Base-by-base conservation (phyloP, 2,888 invertebrate species). In the Rhamphomyia laevipes region DNA sequence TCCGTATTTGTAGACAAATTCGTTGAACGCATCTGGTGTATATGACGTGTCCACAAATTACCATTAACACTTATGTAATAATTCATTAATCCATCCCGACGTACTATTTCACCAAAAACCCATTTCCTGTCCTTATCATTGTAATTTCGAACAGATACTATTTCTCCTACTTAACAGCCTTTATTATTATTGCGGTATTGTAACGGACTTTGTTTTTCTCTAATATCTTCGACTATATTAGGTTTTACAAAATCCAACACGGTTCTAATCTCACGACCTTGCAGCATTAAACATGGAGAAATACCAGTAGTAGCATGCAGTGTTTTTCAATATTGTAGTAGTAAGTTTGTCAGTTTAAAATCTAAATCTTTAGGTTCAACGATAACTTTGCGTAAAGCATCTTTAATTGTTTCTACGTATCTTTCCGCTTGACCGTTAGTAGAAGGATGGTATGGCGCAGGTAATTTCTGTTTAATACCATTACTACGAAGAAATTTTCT, bases 361-460 rank as follows among this genome's bases (percentile, higher is more conserved):
- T 30, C 7, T 11, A 30, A 30, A 30, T 30, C 30, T 30, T 11
- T 11, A 6, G 30, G 30, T 30, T 30, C 30, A 30, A 9, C 11
- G 6, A 30, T 30, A 9, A 11, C 6, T 30, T 30, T 30, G 7
- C 30, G 30, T 18, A 52, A n/a, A 4, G 18, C 15, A 10, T 50
- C 33, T 27, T 60, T 58, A 21, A 57, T 49, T 15, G 50, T 57
- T 48, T 57, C 53, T 4, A 59, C 57, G 42, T 51, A 57, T 33
- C 57, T 50, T 45, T 59, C 58, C 2, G 57, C 57, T 40, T 55
- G 54, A 1, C 59, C 57, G 47, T 59, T 61, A n/a, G 54, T 49
- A 27, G 51, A 45, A 15, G 52, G 56, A 18, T 54, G 54, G 43
- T 51, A 53, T 11, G 55, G 52, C 13, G 57, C 56, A 3, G 53